Conservation (phyloP, 2,797 vertebrate species). For the Sebastes jordani region DNA sequence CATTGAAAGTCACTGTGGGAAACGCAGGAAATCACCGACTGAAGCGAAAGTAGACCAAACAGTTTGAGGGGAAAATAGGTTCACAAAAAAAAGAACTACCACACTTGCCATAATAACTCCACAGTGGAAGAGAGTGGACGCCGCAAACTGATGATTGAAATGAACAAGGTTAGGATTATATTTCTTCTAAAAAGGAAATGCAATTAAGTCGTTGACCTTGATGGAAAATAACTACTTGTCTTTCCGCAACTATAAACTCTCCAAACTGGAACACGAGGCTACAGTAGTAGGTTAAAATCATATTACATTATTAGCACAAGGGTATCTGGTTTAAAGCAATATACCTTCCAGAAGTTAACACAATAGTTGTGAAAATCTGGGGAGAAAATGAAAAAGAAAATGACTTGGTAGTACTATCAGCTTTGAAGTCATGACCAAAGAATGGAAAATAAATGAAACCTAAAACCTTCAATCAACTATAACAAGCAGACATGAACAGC, state of each 20-base stretch:
- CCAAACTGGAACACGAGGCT: background rate
- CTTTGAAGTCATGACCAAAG: background rate
- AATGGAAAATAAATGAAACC: constrained; percentile 1
- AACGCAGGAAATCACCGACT: constrained; percentile 41
- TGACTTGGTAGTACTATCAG: background rate
- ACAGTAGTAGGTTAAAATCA: background rate
- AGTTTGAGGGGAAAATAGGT: constrained; percentile 23
- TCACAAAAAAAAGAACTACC: background rate
- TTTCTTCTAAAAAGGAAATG: constrained; percentile 13
- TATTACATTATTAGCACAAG: background rate
- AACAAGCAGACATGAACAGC: background rate
- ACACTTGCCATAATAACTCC: constrained; percentile 28
- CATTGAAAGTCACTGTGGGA: constrained; percentile 38
- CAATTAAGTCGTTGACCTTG: constrained; percentile 25
- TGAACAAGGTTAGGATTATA: background rate
- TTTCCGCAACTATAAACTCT: background rate
- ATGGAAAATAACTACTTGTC: constrained; percentile 6
- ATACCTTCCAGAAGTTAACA: background rate
- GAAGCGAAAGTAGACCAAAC: constrained; percentile 21
- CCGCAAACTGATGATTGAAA: background rate
- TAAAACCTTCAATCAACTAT: constrained; percentile 1
- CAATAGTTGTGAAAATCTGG: background rate
- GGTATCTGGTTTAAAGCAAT: background rate
- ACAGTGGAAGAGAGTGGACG: background rate
- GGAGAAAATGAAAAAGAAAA: background rate